Conservation (phyloP, 2,797 vertebrate genomes). For the Crax fasciolata region DNA sequence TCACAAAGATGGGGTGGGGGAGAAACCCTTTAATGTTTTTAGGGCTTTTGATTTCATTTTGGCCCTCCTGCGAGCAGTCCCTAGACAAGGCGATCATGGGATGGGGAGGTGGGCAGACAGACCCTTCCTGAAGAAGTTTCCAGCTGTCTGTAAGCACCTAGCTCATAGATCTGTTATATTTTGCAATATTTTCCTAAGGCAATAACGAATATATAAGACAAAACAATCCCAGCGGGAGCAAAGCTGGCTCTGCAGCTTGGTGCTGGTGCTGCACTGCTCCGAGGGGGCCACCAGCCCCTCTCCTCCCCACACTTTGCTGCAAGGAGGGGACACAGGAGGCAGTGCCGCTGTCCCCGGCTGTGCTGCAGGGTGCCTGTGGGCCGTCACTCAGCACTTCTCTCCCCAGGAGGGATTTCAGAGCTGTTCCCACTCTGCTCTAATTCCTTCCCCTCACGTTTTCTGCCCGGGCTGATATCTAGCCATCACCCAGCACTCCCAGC, state of each 20-base stretch:
- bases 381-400: background rate
- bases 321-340: fast-evolving
- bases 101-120: background rate
- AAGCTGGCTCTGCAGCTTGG: background rate
- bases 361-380: fast-evolving
- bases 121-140: background rate
- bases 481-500: background rate
- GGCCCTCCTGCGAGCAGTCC: background rate
- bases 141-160: fast-evolving
- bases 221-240: background rate
- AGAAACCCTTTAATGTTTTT: slow-evolving; percentile 27
- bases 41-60: background rate
- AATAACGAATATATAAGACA: background rate
- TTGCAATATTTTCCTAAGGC: background rate
- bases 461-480: background rate
- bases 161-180: background rate
- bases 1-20: background rate
- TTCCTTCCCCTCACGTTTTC: background rate
- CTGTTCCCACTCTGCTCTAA: background rate
- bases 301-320: background rate
- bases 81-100: background rate
- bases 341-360: background rate
- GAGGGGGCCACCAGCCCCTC: background rate
- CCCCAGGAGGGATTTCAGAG: background rate
- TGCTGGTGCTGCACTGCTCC: background rate